Evolutionary conservation across 2,113 vertebrate genomes (phyloP).

Genomic region (Scartelaos histophorus): DNA sequence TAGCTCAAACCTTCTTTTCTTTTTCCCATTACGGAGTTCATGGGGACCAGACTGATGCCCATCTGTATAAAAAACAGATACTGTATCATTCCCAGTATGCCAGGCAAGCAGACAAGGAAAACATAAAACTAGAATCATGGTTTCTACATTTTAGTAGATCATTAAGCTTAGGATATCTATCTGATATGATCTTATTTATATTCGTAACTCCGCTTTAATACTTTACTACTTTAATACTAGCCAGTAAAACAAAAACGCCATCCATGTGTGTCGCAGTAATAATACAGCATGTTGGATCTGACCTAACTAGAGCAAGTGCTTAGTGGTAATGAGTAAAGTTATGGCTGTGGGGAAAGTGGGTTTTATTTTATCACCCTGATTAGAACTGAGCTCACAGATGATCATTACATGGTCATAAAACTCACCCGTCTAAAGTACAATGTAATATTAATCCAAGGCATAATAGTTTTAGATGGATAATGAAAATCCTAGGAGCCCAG

Average conservation of each 20-base stretch:
- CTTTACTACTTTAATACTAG: neutral
- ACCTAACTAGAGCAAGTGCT: constrained; percentile 1
- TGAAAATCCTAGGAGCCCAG: constrained; percentile 33
- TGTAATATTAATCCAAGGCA: constrained; percentile 47
- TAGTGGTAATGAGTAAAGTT: constrained; percentile 26
- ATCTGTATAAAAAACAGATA: too few relatives aligned
- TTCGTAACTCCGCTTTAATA: too few relatives aligned
- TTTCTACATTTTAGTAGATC: too few relatives aligned
- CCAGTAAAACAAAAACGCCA: neutral
- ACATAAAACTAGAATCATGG: too few relatives aligned
- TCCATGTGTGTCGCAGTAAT: neutral
- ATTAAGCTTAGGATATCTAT: too few relatives aligned
- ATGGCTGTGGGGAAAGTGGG: neutral
- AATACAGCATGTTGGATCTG: constrained; percentile 14
- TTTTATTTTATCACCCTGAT: constrained; percentile 14
- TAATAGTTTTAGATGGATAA: constrained; percentile 37
- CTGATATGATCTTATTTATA: too few relatives aligned
- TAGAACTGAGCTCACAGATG: constrained; percentile 23
- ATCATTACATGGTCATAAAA: constrained; percentile 30
- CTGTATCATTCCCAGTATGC: too few relatives aligned
- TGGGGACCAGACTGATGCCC: too few relatives aligned
- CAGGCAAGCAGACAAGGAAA: too few relatives aligned
- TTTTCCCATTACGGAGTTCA: too few relatives aligned
- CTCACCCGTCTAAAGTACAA: constrained; percentile 30
- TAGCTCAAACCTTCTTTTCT: too few relatives aligned